Evolutionary conservation across 53 echinoderm and acorn worm genomes (phyloP).

Genomic region (Henricia sp.): DNA sequence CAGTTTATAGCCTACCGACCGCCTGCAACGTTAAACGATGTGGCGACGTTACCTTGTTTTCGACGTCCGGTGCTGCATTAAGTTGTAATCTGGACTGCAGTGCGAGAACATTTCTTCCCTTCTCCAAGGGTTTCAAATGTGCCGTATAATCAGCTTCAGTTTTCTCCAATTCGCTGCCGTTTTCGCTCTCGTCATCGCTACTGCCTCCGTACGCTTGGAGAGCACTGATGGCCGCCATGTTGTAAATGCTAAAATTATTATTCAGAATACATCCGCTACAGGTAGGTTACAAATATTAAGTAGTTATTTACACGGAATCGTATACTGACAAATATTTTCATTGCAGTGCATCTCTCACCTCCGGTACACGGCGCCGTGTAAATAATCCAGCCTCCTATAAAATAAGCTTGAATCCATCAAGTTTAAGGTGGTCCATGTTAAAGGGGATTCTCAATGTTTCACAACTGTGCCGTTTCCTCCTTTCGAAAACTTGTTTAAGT

Average conservation of each 20-base stretch:
- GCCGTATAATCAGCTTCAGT: slow-evolving; percentile 66
- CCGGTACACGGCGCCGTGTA: too few species aligned
- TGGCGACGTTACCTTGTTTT: slow-evolving; percentile 61
- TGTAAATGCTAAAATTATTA: neutral
- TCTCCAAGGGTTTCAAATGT: slow-evolving; percentile 82
- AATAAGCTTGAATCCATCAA: slow-evolving; percentile 7
- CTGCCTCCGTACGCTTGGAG: slow-evolving; percentile 70
- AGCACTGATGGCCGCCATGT: slow-evolving; percentile 80
- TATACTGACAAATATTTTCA: too few species aligned
- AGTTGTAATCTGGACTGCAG: slow-evolving; percentile 80
- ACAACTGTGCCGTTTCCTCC: too few species aligned
- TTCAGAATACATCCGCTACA: neutral
- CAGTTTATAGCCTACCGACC: too few species aligned
- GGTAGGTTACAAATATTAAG: too few species aligned
- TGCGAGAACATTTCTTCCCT: slow-evolving; percentile 64
- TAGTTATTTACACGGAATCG: too few species aligned
- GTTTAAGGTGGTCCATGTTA: neutral
- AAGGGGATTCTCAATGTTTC: too few species aligned
- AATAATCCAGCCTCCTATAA: too few species aligned
- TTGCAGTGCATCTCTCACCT: too few species aligned
- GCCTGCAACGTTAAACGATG: too few species aligned
- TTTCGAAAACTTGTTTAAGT: too few species aligned
- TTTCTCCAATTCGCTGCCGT: slow-evolving; percentile 46
- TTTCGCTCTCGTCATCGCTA: slow-evolving; percentile 67
- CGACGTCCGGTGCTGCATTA: slow-evolving; percentile 87